phyloP scores from a whole-genome alignment of 1,140 invertebrate genomes.

The Drosophila dunni region DNA sequence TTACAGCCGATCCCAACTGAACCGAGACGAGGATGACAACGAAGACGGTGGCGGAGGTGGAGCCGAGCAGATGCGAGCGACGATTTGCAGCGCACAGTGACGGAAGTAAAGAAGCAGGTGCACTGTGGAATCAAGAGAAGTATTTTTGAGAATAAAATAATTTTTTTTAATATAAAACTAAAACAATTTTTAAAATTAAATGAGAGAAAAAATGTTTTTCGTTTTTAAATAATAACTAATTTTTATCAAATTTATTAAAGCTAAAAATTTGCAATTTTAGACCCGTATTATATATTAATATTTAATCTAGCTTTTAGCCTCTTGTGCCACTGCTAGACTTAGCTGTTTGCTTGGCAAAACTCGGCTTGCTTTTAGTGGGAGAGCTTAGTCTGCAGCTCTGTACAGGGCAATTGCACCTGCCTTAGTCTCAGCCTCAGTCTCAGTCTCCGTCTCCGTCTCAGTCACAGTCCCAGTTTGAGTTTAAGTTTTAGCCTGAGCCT shows the following conservation, averaged over 20 bases:
- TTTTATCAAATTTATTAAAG: no score
- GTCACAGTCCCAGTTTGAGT: not conserved
- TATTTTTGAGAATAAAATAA: not conserved
- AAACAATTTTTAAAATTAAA: not conserved
- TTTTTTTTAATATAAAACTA: not conserved
- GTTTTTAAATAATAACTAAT: no score
- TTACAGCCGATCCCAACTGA: slow-evolving; percentile 63
- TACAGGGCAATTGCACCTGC: slow-evolving; percentile 58
- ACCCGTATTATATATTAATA: no score
- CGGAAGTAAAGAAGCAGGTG: slow-evolving; percentile 52
- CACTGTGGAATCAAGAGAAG: slow-evolving; percentile 23
- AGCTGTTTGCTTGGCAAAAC: slow-evolving; percentile 46
- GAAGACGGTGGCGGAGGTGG: slow-evolving; percentile 4
- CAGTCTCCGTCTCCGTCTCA: not conserved
- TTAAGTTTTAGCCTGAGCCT: not conserved
- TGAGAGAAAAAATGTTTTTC: no score
- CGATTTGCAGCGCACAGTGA: slow-evolving; percentile 40
- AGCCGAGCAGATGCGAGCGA: slow-evolving; percentile 11
- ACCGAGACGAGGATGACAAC: slow-evolving; percentile 40
- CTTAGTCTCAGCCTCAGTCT: slow-evolving; percentile 5
- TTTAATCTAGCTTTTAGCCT: no score
- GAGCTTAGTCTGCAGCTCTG: slow-evolving; percentile 50
- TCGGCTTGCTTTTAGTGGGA: slow-evolving; percentile 67
- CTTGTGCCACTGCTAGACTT: slow-evolving; percentile 49
- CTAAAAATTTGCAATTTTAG: no score